Percentiles rank a stretch among this genome's conserved stretches.
These are phyloP conservation scores for Megastigmus dorsalis DNA, from an alignment of 2,888 invertebrate species.

Conservation along the genomic window DNA sequence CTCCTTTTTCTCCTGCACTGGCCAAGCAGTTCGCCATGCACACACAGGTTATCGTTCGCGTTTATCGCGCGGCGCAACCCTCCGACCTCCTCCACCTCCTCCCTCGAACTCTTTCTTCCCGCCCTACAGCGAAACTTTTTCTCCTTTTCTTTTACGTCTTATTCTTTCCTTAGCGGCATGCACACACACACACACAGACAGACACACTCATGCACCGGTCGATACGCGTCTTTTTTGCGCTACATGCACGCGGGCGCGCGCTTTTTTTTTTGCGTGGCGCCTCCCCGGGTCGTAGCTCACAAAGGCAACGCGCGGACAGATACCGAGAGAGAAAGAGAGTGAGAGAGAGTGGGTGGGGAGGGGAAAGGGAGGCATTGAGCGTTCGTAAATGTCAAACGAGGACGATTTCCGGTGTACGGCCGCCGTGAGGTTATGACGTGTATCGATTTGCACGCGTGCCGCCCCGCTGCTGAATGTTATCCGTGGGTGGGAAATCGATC, in stretches of 20 bases:
- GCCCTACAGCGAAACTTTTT: background rate
- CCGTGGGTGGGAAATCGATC: conserved; percentile 2
- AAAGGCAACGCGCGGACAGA: background rate
- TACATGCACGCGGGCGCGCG: no score
- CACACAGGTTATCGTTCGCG: conserved; percentile 18
- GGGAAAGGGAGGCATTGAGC: conserved; percentile 3
- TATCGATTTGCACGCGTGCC: conserved; percentile 11
- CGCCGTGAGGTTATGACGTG: conserved; percentile 6
- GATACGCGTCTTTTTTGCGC: background rate
- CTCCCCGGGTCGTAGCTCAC: background rate
- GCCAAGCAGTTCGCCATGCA: background rate
- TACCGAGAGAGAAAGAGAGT: no score
- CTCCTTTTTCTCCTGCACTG: background rate
- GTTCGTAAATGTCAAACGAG: conserved; percentile 44
- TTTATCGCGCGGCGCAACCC: conserved; percentile 7
- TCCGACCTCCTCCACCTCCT: background rate
- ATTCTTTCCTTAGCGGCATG: background rate
- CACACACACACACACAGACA: no score
- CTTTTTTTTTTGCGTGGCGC: no score
- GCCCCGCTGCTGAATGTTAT: background rate
- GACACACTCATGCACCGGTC: no score
- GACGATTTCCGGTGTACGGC: conserved; percentile 23
- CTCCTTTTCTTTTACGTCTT: background rate
- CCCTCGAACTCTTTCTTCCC: background rate
- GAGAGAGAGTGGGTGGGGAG: no score